Evolutionary conservation across 2,113 vertebrate genomes (phyloP).

Genomic region (Salvelinus fontinalis): DNA sequence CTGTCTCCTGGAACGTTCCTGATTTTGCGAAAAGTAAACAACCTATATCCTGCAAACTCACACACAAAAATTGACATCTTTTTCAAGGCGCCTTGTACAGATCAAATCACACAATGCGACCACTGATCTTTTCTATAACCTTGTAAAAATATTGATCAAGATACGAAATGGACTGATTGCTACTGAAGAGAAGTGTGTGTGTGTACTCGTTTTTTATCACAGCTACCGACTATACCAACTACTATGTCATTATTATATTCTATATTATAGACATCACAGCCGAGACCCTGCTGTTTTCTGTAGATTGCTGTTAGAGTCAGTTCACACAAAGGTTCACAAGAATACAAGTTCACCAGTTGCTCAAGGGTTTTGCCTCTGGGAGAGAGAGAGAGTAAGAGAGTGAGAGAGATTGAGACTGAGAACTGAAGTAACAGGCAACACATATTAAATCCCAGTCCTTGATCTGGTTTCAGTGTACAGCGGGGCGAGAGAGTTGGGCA

Average conservation of each 20-base stretch:
- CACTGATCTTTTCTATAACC: neutral
- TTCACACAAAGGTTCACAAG: slow-evolving; percentile 58
- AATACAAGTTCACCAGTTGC: slow-evolving; percentile 39
- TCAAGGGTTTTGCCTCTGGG: slow-evolving; percentile 32
- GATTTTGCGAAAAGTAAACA: neutral
- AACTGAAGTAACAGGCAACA: slow-evolving; percentile 30
- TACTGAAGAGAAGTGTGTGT: too few relatives aligned
- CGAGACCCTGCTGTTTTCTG: slow-evolving; percentile 2
- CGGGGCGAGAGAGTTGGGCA: neutral
- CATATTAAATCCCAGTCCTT: slow-evolving; percentile 49
- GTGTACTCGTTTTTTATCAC: neutral
- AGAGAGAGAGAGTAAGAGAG: slow-evolving; percentile 1
- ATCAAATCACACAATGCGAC: neutral
- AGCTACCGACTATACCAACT: neutral
- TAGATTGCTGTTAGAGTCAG: slow-evolving; percentile 10
- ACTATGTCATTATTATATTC: neutral
- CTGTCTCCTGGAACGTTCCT: neutral
- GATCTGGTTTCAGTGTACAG: slow-evolving; percentile 21
- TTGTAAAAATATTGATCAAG: neutral
- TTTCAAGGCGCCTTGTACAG: neutral
- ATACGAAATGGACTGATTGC: too few relatives aligned
- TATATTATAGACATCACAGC: slow-evolving; percentile 14
- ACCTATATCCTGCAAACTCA: neutral
- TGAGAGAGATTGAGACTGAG: slow-evolving; percentile 31
- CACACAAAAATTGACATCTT: neutral